phyloP scores from a whole-genome alignment of 2,113 vertebrate genomes.

The Maccullochella peelii region DNA sequence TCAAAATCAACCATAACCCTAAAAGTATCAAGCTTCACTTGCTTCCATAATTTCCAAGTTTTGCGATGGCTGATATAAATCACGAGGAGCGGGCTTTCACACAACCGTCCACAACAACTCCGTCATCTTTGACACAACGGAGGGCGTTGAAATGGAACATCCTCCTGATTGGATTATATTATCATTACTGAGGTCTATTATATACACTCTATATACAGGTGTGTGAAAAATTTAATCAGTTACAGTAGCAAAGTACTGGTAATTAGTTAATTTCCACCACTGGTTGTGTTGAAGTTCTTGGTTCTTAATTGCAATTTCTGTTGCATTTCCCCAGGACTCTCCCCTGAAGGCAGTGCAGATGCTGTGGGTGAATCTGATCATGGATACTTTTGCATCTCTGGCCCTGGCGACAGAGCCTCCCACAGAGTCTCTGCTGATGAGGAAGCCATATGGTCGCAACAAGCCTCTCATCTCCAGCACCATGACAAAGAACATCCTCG shows the following conservation, averaged over 20 bases:
- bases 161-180: not conserved
- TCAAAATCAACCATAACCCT: no score
- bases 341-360: conserved; percentile 98
- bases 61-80: no score
- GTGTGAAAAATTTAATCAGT: not conserved
- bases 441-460: conserved; percentile 95
- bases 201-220: not conserved
- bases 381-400: conserved; percentile 97
- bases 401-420: conserved; percentile 95
- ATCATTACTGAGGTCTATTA: not conserved
- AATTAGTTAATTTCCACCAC: not conserved
- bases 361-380: conserved; percentile 98
- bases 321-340: conserved; percentile 87
- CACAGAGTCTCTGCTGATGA: conserved; percentile 90
- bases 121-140: no score
- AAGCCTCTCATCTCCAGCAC: conserved; percentile 97
- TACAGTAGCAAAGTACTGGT: not conserved
- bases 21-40: no score
- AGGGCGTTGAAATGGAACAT: no score
- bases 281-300: not conserved
- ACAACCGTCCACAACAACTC: no score
- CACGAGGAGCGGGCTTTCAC: no score
- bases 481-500: conserved; percentile 98
- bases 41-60: no score
- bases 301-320: not conserved